Percentiles rank a stretch among this genome's conserved stretches.
These are phyloP conservation scores for Gallinago media DNA, from an alignment of 2,113 vertebrate species.

Conservation along the genomic window DNA sequence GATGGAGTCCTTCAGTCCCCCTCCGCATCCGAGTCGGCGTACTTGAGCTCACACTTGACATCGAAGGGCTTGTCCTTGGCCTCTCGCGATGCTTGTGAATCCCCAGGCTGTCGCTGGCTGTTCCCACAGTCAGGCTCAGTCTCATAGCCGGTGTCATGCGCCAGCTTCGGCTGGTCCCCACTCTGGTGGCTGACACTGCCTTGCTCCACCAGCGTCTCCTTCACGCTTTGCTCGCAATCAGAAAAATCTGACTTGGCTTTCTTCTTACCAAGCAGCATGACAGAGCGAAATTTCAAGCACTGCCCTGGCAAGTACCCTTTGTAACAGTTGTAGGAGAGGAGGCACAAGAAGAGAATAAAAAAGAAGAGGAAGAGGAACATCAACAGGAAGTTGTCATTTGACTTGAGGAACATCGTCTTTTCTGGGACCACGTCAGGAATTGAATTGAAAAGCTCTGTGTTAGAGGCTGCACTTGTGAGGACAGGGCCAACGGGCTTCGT, in stretches of 20 bases:
- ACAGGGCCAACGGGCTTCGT: conserved; percentile 74
- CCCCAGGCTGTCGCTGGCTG: conserved; percentile 79
- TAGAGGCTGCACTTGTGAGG: conserved; percentile 71
- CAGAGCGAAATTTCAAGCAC: conserved; percentile 87
- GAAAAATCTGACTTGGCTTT: conserved; percentile 82
- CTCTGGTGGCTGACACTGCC: conserved; percentile 82
- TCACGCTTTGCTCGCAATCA: conserved; percentile 88
- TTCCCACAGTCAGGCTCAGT: conserved; percentile 90
- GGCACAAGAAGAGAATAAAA: conserved; percentile 87
- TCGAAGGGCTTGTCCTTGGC: conserved; percentile 88
- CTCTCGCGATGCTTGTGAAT: conserved; percentile 62
- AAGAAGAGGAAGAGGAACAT: conserved; percentile 92
- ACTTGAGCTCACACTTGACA: conserved; percentile 91
- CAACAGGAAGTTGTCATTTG: conserved; percentile 86
- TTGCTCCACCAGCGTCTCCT: conserved; percentile 85
- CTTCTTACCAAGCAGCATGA: conserved; percentile 86
- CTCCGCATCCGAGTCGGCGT: conserved; percentile 86
- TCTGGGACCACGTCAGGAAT: conserved; percentile 69
- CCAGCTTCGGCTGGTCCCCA: conserved; percentile 81
- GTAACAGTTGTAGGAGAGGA: conserved; percentile 93
- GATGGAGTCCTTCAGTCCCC: conserved; percentile 65
- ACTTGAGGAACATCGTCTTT: conserved; percentile 88
- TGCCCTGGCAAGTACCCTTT: conserved; percentile 91
- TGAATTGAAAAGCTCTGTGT: conserved; percentile 72
- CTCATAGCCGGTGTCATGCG: conserved; percentile 92